Base-by-base conservation (phyloP, 2,797 vertebrate species). In the Calcarius lapponicus region DNA sequence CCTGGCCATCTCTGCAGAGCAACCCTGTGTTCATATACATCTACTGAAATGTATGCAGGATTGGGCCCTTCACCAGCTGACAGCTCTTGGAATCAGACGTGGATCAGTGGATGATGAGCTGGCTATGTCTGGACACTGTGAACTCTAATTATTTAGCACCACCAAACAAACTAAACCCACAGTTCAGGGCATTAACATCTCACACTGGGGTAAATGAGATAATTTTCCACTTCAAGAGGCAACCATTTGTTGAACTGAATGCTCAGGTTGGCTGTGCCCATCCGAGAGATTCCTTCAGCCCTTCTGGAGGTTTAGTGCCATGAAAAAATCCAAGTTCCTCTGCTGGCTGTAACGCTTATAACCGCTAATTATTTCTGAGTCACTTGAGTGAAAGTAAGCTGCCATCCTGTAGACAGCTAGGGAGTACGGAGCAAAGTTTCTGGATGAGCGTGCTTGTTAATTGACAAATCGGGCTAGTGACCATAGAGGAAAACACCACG, bases 351-450 rank as follows among this genome's bases (percentile, higher is more conserved):
- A 82, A 95, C 47, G 91, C 92, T 95, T 72, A 61, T 74, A 96
- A 93, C 91, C 29, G 26, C 96, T 97, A 97, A 97, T 97, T 97
- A 97, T 95, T 96, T 93, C 95, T 95, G 93, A 97, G 95, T 92
- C 96, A 95, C 93, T 84, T 56, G 80, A 93, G 93, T 75, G 94
- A 96, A 97, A 97, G 96, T 92, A 94, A 97, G 95, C 94, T 97
- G 96, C 96, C 95, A 92, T 94, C 95, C 95, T 90, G 91, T 22
- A 94, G 92, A 75, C 88, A 92, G 88, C 65, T 79, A 66, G 88
- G 72, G 92, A 96, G 86, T 26, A 85, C 15, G 26, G 53, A 86
- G 94, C 62, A 91, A 94, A 97, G 93, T 94, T 94, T 87, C 84
- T 76, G 90, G 83, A 61, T 42, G 69, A 92, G 78, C 25, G 6